A percentile compares a stretch with the other conserved stretches of the same genome.
Evolutionary conservation across 1,140 invertebrate species (phyloP).

Genomic region (Platyscapa corneri): DNA sequence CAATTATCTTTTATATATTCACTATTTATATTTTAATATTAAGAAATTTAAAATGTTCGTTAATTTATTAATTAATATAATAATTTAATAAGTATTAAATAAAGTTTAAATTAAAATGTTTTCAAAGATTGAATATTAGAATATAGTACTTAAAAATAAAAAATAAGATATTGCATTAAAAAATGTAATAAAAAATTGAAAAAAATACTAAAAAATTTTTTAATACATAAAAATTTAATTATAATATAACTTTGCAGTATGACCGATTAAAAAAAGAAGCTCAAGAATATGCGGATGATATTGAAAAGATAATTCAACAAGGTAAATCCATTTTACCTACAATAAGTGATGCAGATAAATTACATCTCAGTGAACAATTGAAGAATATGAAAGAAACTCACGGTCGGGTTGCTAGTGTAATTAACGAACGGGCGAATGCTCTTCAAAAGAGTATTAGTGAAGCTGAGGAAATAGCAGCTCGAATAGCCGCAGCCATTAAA

Average conservation of each 20-base stretch:
- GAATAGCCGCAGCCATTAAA: slow-evolving; percentile 85
- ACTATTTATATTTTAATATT: too few species aligned
- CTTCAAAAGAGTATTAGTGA: slow-evolving; percentile 85
- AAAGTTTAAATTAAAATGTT: too few species aligned
- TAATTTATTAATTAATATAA: too few species aligned
- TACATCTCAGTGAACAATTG: slow-evolving; percentile 85
- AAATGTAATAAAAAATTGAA: too few species aligned
- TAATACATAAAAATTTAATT: slow-evolving; percentile 12
- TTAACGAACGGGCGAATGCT: slow-evolving; percentile 83
- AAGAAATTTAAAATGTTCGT: too few species aligned
- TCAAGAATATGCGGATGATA: slow-evolving; percentile 80
- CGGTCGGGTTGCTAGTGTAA: slow-evolving; percentile 81
- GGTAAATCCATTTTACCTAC: slow-evolving; percentile 86
- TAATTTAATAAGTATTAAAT: too few species aligned
- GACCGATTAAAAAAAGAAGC: slow-evolving; percentile 86
- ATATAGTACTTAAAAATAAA: too few species aligned
- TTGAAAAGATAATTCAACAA: slow-evolving; percentile 84
- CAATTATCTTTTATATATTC: too few species aligned
- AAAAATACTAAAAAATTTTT: too few species aligned
- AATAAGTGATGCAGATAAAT: slow-evolving; percentile 88
- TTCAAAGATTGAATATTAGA: too few species aligned
- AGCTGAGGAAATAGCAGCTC: slow-evolving; percentile 84
- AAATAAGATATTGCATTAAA: too few species aligned
- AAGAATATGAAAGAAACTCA: slow-evolving; percentile 86
- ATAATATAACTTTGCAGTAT: slow-evolving; percentile 73